Conservation (phyloP, 2,797 vertebrate species). For the Chaetophractus vellerosus region DNA sequence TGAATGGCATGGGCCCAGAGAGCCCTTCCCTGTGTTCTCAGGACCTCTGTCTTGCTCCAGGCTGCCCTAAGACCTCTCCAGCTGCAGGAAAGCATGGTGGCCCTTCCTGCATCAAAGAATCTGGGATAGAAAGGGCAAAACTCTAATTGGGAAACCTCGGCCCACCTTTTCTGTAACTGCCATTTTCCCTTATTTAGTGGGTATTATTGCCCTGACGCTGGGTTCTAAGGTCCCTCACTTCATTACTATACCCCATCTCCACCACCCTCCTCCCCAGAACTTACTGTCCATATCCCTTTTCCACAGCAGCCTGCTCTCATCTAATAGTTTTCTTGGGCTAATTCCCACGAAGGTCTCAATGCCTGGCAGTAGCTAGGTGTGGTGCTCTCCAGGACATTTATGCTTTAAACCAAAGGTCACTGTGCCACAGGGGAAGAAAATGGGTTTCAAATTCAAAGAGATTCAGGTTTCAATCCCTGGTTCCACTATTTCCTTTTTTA, state of each 20-base stretch:
- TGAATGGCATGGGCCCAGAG: neutral
- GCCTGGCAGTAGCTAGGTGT: neutral
- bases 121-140: neutral
- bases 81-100: neutral
- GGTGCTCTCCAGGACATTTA: neutral
- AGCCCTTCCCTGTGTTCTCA: neutral
- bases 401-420: conserved; percentile 9
- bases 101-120: neutral
- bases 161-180: neutral
- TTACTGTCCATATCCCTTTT: neutral
- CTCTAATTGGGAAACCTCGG: neutral
- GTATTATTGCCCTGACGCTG: neutral
- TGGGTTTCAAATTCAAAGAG: neutral
- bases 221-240: neutral
- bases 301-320: neutral
- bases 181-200: neutral
- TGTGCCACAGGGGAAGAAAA: neutral
- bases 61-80: neutral
- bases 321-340: neutral
- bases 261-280: neutral
- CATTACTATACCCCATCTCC: neutral
- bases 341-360: neutral
- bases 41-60: neutral
- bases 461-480: neutral
- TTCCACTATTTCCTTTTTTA: conserved; percentile 25